phyloP scores from a whole-genome alignment of 2,888 invertebrate genomes.

The Pherbina coryleti region DNA sequence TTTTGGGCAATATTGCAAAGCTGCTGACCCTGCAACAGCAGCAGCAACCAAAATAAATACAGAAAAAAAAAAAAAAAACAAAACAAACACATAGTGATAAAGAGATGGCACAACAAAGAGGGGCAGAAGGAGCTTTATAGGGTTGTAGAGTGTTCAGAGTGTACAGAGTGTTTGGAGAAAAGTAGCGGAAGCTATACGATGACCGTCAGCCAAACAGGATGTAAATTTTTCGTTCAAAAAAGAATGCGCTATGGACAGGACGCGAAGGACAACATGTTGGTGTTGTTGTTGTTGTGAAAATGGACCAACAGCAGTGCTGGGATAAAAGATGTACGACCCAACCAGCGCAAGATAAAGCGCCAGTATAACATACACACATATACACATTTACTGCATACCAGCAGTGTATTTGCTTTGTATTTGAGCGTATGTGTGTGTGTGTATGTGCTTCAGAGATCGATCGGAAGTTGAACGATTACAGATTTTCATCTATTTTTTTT shows the following conservation, averaged over 20 bases:
- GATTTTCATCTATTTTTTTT: conserved; percentile 48
- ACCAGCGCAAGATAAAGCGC: conserved; percentile 56
- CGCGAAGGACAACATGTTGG: conserved; percentile 44
- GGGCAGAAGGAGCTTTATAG: background rate
- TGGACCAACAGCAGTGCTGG: conserved; percentile 10
- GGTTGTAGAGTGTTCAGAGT: background rate
- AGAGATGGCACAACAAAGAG: conserved; percentile 17
- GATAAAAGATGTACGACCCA: conserved; percentile 47
- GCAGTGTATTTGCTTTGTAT: background rate
- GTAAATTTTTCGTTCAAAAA: conserved; percentile 61
- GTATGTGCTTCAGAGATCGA: conserved; percentile 38
- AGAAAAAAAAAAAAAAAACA: conserved; percentile 15
- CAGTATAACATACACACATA: background rate
- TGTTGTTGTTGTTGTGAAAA: conserved; percentile 5
- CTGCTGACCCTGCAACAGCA: conserved; percentile 40
- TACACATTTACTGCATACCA: background rate
- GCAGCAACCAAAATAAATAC: conserved; percentile 6
- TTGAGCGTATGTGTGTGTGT: background rate
- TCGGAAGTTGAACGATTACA: conserved; percentile 47
- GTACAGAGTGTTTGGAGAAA: background rate
- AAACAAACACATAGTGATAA: no score
- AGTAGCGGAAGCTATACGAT: conserved; percentile 63
- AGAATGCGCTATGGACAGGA: conserved; percentile 17
- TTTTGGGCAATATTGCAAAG: conserved; percentile 29
- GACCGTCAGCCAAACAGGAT: conserved; percentile 65